A percentile compares a stretch with the other conserved stretches of the same genome.
Evolutionary conservation across 2,113 vertebrate species (phyloP).

Genomic region (Agapornis roseicollis): DNA sequence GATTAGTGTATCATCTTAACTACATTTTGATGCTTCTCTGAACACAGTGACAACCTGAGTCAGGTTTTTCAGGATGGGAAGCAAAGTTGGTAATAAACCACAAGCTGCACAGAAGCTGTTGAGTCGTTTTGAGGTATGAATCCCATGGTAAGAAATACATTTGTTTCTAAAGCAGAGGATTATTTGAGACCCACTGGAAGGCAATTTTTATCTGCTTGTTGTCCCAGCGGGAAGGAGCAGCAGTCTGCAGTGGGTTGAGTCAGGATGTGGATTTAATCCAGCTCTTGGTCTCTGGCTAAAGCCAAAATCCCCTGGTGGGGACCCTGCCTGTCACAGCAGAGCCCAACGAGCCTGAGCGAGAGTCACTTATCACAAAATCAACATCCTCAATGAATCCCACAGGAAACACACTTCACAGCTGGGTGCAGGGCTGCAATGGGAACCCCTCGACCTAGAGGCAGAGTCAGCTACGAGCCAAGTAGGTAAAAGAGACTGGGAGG

Average conservation of each 20-base stretch:
- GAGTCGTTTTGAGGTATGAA: background rate
- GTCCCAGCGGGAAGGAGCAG: background rate
- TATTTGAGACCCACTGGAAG: background rate
- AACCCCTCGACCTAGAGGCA: background rate
- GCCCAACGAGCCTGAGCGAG: rapidly evolving
- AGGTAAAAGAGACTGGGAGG: background rate
- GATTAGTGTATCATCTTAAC: background rate
- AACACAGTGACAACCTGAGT: background rate
- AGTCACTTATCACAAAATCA: background rate
- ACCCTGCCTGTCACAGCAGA: background rate
- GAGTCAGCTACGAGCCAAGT: rapidly evolving
- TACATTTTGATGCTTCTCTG: background rate
- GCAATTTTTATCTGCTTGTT: background rate
- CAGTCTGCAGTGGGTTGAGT: background rate
- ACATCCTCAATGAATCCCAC: background rate
- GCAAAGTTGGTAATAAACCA: background rate
- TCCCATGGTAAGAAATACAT: background rate
- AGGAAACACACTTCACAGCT: background rate
- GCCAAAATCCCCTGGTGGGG: background rate
- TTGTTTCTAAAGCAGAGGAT: background rate
- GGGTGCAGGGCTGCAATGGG: background rate
- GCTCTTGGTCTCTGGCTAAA: background rate
- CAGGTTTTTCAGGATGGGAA: background rate
- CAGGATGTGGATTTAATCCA: slow-evolving; percentile 32
- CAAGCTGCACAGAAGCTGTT: background rate